Conservation (phyloP, 37 sponge, comb jelly and placozoan genomes). For the Chondrilla cf. caribensis region DNA sequence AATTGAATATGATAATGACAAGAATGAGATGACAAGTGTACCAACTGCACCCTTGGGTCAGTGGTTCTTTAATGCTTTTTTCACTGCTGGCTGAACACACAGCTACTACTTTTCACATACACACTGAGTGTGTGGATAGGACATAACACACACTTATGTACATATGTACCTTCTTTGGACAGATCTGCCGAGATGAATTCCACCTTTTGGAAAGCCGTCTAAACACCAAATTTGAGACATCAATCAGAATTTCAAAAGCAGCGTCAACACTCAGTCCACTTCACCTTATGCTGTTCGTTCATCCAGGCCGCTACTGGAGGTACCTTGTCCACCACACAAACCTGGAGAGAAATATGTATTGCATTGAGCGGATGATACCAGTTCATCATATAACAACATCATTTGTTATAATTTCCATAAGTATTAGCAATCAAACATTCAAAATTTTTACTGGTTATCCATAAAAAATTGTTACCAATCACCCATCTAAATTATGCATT, state of each 20-base stretch:
- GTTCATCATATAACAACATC: too few species aligned
- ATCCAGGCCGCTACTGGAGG: conserved; percentile 91
- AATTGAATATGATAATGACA: too few species aligned
- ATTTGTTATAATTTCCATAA: too few species aligned
- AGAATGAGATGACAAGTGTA: too few species aligned
- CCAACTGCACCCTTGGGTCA: too few species aligned
- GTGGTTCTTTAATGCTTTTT: too few species aligned
- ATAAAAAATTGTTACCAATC: too few species aligned
- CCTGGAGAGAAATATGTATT: conserved; percentile 15
- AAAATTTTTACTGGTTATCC: too few species aligned
- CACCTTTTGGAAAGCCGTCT: conserved; percentile 63
- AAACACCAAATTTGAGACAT: not conserved
- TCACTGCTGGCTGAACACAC: too few species aligned
- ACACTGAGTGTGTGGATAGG: too few species aligned
- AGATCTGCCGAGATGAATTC: conserved; percentile 88
- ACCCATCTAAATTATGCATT: too few species aligned
- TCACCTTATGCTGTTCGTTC: conserved; percentile 83
- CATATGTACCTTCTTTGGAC: conserved; percentile 38
- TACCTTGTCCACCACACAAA: conserved; percentile 88
- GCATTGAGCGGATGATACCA: not conserved
- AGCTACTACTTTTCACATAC: not conserved
- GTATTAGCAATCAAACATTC: too few species aligned
- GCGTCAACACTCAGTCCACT: not conserved
- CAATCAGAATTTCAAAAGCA: not conserved
- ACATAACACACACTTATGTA: not conserved